phyloP scores from a whole-genome alignment of 2,888 invertebrate genomes.

The Rotaria sp. region DNA sequence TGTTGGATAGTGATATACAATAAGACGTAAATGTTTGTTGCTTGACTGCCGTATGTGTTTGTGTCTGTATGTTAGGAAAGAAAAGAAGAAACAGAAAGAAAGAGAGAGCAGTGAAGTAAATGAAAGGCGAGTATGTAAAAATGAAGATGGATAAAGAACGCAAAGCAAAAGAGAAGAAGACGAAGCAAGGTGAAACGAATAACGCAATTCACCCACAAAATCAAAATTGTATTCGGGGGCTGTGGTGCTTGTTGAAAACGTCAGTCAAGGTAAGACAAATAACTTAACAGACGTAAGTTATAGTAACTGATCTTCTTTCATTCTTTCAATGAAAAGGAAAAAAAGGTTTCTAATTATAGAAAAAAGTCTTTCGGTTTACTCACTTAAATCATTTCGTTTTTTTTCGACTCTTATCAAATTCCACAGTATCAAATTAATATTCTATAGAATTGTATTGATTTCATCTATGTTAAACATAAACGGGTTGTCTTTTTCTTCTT shows the following conservation, averaged over 20 bases:
- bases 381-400: not conserved
- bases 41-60: constrained; percentile 1
- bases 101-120: not conserved
- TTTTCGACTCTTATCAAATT: not conserved
- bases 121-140: not conserved
- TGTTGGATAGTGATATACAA: not conserved
- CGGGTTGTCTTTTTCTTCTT: not conserved
- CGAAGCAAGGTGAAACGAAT: not conserved
- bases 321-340: not conserved
- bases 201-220: not conserved
- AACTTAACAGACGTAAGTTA: not conserved
- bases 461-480: not conserved
- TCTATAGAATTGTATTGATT: not conserved
- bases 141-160: constrained; percentile 14
- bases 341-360: not conserved
- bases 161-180: not conserved
- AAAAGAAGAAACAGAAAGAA: not conserved
- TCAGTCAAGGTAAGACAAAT: not conserved
- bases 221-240: not conserved
- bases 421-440: not conserved
- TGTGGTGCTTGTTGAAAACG: constrained; percentile 1
- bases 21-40: not conserved
- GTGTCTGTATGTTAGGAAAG: not conserved
- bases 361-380: not conserved
- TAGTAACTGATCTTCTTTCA: not conserved